These are phyloP conservation scores for Lepidochitona cinerea DNA, from an alignment of 2,888 invertebrate species.

Conservation along the genomic window DNA sequence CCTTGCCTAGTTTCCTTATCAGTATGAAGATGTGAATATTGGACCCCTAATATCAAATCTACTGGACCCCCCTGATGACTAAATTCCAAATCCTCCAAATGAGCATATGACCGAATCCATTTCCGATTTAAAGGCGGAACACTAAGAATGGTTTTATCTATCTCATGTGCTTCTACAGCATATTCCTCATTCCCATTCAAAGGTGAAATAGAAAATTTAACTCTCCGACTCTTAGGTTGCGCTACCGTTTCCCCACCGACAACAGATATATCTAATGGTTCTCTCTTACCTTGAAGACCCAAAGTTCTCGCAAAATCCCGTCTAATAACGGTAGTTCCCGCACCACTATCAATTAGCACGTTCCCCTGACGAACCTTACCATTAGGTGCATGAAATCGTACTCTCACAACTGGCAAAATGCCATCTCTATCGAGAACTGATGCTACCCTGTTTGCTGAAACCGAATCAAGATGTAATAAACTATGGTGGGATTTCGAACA, in stretches of 20 bases:
- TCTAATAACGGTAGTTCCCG: no score
- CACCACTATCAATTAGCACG: background rate
- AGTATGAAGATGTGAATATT: background rate
- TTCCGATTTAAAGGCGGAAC: background rate
- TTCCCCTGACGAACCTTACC: background rate
- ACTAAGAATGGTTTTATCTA: constrained; percentile 17
- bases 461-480: constrained; percentile 11
- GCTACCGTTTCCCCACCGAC: background rate
- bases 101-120: background rate
- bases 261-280: no score
- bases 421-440: constrained; percentile 4
- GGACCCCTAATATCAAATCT: background rate
- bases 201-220: constrained; percentile 10
- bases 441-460: background rate
- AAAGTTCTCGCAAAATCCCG: background rate
- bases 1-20: background rate
- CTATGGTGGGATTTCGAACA: constrained; percentile 11
- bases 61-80: background rate
- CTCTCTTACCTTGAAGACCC: constrained; percentile 2
- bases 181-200: constrained; percentile 11
- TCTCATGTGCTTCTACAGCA: constrained; percentile 16
- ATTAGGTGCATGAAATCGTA: background rate
- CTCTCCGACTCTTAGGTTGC: background rate
- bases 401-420: constrained; percentile 11
- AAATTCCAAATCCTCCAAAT: background rate